Evolutionary conservation across 2,888 invertebrate genomes (phyloP).

Genomic region (Lasioglossum morio): DNA sequence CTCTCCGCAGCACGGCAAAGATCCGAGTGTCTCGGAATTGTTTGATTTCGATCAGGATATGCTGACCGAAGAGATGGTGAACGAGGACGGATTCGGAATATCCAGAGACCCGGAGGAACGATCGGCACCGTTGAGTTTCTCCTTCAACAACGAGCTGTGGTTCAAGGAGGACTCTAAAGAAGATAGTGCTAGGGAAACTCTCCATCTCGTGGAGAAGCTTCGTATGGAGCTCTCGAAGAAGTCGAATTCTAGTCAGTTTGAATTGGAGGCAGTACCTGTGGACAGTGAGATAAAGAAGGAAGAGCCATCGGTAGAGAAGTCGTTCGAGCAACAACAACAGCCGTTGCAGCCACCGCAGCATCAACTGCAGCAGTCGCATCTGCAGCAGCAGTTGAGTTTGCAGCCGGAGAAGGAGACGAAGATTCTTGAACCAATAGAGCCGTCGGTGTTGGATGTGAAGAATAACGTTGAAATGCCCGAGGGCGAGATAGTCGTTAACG

Average conservation of each 20-base stretch:
- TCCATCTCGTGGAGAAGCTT: slow-evolving; percentile 93
- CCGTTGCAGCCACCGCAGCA: slow-evolving; percentile 28
- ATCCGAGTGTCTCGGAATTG: slow-evolving; percentile 86
- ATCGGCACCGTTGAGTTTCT: slow-evolving; percentile 86
- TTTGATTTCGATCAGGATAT: slow-evolving; percentile 88
- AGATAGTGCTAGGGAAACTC: slow-evolving; percentile 92
- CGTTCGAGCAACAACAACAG: slow-evolving; percentile 53
- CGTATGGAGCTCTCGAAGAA: slow-evolving; percentile 90
- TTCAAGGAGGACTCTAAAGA: slow-evolving; percentile 93
- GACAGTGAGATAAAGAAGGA: slow-evolving; percentile 80
- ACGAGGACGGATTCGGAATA: slow-evolving; percentile 88
- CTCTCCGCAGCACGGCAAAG: slow-evolving; percentile 89
- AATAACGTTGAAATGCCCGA: slow-evolving; percentile 43
- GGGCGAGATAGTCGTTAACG: slow-evolving; percentile 25
- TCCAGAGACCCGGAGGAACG: slow-evolving; percentile 88
- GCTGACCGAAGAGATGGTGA: slow-evolving; percentile 87
- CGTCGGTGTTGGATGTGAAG: slow-evolving; percentile 40
- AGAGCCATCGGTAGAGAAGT: slow-evolving; percentile 55
- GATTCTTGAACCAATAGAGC: slow-evolving; percentile 39
- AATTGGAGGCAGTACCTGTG: slow-evolving; percentile 83
- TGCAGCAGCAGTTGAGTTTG: slow-evolving; percentile 26
- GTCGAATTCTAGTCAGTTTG: slow-evolving; percentile 86
- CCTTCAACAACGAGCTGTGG: slow-evolving; percentile 88
- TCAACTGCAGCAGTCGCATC: slow-evolving; percentile 6
- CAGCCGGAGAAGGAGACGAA: slow-evolving; percentile 53